Base-by-base conservation (phyloP, 2,888 invertebrate genomes). In the Ommatoiulus sabulosus region DNA sequence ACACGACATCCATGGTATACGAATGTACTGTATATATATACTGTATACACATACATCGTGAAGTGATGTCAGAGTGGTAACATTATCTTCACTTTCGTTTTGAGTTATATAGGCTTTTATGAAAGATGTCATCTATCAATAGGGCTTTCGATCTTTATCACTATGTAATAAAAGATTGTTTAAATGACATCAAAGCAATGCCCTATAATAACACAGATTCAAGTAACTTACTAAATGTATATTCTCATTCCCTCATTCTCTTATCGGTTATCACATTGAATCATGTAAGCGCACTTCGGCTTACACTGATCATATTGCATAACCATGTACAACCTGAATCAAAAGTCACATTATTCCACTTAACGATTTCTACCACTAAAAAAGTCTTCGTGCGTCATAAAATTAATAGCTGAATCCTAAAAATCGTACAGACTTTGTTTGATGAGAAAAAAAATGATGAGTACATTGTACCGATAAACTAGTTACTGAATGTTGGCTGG, bases 391-490 rank as follows among this genome's bases (percentile, higher is more conserved):
- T 24, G 10, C 5, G 57, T 57, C 24, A 72, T 24, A 17, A 72
- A 72, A 4, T 10, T 72, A 24, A 24, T 24, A 72, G 24, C 7
- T 1, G 24, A 72, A 72, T 72, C 72, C 24, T 72, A 8, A 1
- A 72, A 72, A 24, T 72, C 72, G 72, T 24, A 72, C 24, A 72
- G 8, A 72, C 72, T 72, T 72, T 72, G 24, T 63, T 63, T 63
- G 57, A 63, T 24, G 72, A 0, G 72, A 24, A 72, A 72, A 46
- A 24, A 57, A 57, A 57, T 17, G 24, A 24, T 24, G 72, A 72
- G 72, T 72, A 24, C 72, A 24, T 72, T 72, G 72, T 24, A 72
- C 72, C 72, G 24, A 72, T 72, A 72, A 72, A 72, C 72, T 72
- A 72, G 72, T 72, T 72, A 72, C 72, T 10, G 24, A 72, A 20